phyloP scores from a whole-genome alignment of 2,888 invertebrate species.

The Acholoe squamosa region DNA sequence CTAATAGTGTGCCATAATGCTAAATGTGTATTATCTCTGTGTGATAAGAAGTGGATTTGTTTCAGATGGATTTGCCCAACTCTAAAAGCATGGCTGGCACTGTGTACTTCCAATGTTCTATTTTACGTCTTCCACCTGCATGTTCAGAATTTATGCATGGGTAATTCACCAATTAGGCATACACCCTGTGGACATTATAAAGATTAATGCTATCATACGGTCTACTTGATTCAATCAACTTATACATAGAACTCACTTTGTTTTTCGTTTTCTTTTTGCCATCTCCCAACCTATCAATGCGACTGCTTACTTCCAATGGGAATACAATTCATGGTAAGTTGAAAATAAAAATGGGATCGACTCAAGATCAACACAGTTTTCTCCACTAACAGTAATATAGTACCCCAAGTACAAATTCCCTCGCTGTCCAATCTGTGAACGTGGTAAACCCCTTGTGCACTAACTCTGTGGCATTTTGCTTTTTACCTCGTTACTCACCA shows the following conservation, averaged over 20 bases:
- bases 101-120: not conserved
- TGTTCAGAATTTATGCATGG: conserved; percentile 25
- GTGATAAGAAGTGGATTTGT: no score
- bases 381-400: not conserved
- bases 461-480: conserved; percentile 31
- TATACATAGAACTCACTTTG: not conserved
- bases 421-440: not conserved
- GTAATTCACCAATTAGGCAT: not conserved
- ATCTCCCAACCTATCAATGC: conserved; percentile 23
- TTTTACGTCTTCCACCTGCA: not conserved
- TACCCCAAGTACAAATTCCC: not conserved
- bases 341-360: not conserved
- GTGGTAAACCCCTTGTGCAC: not conserved
- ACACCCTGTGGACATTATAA: not conserved
- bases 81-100: not conserved
- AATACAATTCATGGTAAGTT: conserved; percentile 43
- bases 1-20: no score
- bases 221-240: conserved; percentile 21
- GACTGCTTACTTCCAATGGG: conserved; percentile 35
- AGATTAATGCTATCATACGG: not conserved
- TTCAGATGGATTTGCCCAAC: no score
- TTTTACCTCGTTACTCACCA: not conserved
- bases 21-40: no score
- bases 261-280: not conserved
- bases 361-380: not conserved